Evolutionary conservation across 2,888 invertebrate species (phyloP).

Genomic region (Drosophila anceps): DNA sequence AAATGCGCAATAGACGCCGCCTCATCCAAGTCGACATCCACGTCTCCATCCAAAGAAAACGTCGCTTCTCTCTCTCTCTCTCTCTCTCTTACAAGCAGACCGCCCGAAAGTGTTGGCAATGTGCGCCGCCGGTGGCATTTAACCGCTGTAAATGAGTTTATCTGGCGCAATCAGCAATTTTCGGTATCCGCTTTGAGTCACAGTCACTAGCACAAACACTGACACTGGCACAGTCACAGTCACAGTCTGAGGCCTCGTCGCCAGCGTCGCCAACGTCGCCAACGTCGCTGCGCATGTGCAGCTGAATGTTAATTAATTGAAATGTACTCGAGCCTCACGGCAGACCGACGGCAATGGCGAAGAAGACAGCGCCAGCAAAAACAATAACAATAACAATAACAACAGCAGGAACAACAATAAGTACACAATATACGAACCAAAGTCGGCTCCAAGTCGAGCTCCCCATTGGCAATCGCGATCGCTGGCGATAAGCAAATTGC

Average conservation of each 20-base stretch:
- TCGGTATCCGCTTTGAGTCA: slow-evolving; percentile 82
- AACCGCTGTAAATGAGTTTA: slow-evolving; percentile 84
- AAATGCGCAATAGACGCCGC: slow-evolving; percentile 70
- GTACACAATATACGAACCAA: slow-evolving; percentile 24
- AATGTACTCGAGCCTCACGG: slow-evolving; percentile 75
- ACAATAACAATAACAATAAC: slow-evolving; percentile 33
- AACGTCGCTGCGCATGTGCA: slow-evolving; percentile 76
- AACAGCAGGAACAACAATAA: slow-evolving; percentile 37
- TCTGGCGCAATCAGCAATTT: slow-evolving; percentile 83
- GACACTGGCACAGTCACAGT: slow-evolving; percentile 26
- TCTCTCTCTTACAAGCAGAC: slow-evolving; percentile 35
- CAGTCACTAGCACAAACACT: slow-evolving; percentile 21
- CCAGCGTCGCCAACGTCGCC: slow-evolving; percentile 41
- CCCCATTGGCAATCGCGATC: slow-evolving; percentile 77
- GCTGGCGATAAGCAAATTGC: slow-evolving; percentile 83
- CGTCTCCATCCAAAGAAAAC: slow-evolving; percentile 15
- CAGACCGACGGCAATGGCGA: slow-evolving; percentile 48
- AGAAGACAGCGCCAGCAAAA: slow-evolving; percentile 51
- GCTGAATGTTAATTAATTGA: slow-evolving; percentile 82
- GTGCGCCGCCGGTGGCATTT: slow-evolving; percentile 83
- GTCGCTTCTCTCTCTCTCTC: not conserved
- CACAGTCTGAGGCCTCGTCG: slow-evolving; percentile 20
- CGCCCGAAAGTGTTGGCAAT: slow-evolving; percentile 77
- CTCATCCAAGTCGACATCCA: slow-evolving; percentile 40
- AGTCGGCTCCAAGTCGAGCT: slow-evolving; percentile 47